These are phyloP conservation scores for Zaprionus taronus DNA, from an alignment of 1,140 invertebrate species.

Conservation along the genomic window DNA sequence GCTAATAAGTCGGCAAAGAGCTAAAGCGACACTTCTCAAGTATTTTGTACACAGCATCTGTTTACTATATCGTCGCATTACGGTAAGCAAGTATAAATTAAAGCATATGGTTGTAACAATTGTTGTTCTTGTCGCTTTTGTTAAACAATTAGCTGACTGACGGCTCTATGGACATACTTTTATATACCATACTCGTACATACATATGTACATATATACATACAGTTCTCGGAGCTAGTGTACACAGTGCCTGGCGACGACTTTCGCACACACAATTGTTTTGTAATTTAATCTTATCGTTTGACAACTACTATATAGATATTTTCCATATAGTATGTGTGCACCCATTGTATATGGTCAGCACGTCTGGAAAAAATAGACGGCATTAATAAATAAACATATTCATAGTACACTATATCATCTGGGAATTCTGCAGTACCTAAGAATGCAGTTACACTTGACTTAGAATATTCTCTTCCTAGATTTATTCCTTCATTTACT, in stretches of 20 bases:
- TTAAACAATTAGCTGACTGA: slow-evolving; percentile 65
- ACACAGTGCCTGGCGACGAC: slow-evolving; percentile 12
- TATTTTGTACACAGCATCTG: slow-evolving; percentile 38
- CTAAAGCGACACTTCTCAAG: background rate
- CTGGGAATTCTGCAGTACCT: background rate
- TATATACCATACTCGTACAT: slow-evolving; percentile 38
- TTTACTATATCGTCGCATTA: slow-evolving; percentile 32
- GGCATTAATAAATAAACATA: background rate
- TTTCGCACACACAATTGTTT: slow-evolving; percentile 61
- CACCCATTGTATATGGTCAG: background rate
- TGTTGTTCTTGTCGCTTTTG: slow-evolving; percentile 54
- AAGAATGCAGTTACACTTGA: background rate
- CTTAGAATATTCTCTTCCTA: background rate
- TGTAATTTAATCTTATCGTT: slow-evolving; percentile 81
- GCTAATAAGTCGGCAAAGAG: slow-evolving; percentile 7
- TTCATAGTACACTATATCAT: background rate
- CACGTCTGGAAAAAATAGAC: background rate
- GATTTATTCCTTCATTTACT: background rate
- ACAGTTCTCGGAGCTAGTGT: background rate
- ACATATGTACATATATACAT: slow-evolving; percentile 31
- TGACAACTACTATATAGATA: slow-evolving; percentile 56
- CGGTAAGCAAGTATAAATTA: slow-evolving; percentile 54
- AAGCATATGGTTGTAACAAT: slow-evolving; percentile 47
- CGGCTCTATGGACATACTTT: slow-evolving; percentile 18
- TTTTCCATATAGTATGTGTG: slow-evolving; percentile 9